Conservation (phyloP, 1,140 invertebrate genomes). For the Vollenhovia emeryi region DNA sequence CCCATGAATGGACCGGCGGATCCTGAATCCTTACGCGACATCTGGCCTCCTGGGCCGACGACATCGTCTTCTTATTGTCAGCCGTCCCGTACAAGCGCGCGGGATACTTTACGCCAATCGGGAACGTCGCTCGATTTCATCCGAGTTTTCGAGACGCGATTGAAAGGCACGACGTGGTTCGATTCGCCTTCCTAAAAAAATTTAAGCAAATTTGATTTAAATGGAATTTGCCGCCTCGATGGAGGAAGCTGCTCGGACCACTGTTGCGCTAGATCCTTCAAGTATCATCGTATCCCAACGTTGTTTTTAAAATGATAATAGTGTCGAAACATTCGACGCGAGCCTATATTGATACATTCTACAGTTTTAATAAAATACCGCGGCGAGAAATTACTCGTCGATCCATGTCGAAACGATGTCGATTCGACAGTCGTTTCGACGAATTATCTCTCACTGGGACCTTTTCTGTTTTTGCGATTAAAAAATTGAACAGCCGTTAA, state of each 20-base stretch:
- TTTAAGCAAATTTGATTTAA: neutral
- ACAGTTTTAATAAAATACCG: neutral
- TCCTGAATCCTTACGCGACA: slow-evolving; percentile 77
- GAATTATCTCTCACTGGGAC: too few species aligned
- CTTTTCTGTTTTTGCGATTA: neutral
- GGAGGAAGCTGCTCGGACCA: neutral
- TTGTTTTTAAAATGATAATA: neutral
- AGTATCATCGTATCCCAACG: neutral
- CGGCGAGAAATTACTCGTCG: too few species aligned
- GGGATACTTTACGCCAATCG: neutral
- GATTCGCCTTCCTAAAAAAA: neutral
- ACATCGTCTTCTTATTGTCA: slow-evolving; percentile 65
- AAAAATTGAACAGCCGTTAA: neutral
- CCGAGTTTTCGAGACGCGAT: neutral
- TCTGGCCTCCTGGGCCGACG: slow-evolving; percentile 71
- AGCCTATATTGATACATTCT: neutral
- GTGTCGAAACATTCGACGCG: neutral
- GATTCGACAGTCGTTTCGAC: too few species aligned
- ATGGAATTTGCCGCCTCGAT: neutral
- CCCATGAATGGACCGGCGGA: slow-evolving; percentile 75
- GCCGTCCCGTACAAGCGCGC: slow-evolving; percentile 18
- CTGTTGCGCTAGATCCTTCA: neutral
- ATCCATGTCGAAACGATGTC: too few species aligned
- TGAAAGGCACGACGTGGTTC: neutral
- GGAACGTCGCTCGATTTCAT: neutral